Base-by-base conservation (phyloP, 2,113 vertebrate species). In the Arenaria interpres region DNA sequence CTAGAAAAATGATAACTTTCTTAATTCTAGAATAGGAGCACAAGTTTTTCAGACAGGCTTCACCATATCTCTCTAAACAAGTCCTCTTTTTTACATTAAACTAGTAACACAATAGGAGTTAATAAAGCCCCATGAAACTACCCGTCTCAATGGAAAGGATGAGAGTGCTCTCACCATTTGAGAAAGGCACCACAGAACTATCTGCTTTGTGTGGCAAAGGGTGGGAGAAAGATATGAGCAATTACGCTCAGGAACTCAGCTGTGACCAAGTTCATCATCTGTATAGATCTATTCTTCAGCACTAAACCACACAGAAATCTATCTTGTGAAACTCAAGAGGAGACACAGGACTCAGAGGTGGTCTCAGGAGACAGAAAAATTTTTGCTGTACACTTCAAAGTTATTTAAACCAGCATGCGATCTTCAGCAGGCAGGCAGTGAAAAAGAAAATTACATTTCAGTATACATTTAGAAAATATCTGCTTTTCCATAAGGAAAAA, bases 1-100 rank as follows among this genome's bases (percentile, higher is more conserved):
- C 99, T 99, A 90, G 14, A 90, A 95, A 97, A 96, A 92, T 9
- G 18, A 9, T 2, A 89, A 57, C 17, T 67, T 62, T 63, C 35
- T 92, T 60, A 97, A 90, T 68, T 62, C 23, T 82, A 63, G 87
- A 78, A 57, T 3, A 35, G 50, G 15, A 89, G 20, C 14, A 43
- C 10, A 66, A 23, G 14, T n/a, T 82, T 73, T 84, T 62, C 27
- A 39, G 24, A 87, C 10, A 2, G 1, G 17, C 56, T 82, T 64
- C 18, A 82, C 15, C 27, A n/a, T 4, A 3, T 28, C 41, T 19
- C 5, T 82, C 22, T 35, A 75, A 62, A 62, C 8, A 82, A 75
- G 74, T 48, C 8, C 37, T 76, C 13, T 66, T 72, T 32, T 39
- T 39, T 37, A 80, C 46, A 85, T 2, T 1, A 92, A 87, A 86